Conservation (phyloP, 1,140 invertebrate genomes). For the Drosophila pachea region DNA sequence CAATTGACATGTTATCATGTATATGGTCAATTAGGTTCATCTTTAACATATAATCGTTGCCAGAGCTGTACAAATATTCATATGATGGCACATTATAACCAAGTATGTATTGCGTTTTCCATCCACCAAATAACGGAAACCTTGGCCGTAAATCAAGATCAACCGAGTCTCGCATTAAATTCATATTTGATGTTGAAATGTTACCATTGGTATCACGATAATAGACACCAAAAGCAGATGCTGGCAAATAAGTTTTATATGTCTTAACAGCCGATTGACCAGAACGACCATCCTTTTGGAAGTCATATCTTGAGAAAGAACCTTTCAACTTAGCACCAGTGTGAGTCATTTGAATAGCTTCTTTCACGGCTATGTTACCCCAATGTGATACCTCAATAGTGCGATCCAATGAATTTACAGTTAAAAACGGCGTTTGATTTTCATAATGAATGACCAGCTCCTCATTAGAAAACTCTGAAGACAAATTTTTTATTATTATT, state of each 20-base stretch:
- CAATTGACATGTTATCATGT: constrained; percentile 97
- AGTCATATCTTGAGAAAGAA: constrained; percentile 97
- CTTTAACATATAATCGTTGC: constrained; percentile 90
- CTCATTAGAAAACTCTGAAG: constrained; percentile 80
- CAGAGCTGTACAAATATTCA: constrained; percentile 93
- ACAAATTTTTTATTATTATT: too few relatives aligned
- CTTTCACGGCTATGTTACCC: constrained; percentile 99
- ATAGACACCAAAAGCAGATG: constrained; percentile 91
- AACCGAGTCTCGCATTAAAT: constrained; percentile 92
- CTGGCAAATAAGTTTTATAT: constrained; percentile 95
- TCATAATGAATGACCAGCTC: constrained; percentile 94
- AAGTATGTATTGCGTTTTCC: constrained; percentile 97
- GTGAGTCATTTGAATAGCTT: constrained; percentile 94
- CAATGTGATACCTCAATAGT: constrained; percentile 98
- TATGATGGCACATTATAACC: constrained; percentile 99
- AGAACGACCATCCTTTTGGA: constrained; percentile 92
- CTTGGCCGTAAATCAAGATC: constrained; percentile 96
- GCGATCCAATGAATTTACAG: constrained; percentile 91
- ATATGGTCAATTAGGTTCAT: constrained; percentile 97
- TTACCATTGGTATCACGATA: constrained; percentile 99
- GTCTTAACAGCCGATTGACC: constrained; percentile 92
- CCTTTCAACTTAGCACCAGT: constrained; percentile 95
- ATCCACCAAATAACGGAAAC: constrained; percentile 99
- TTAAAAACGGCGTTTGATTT: constrained; percentile 97
- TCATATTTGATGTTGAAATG: constrained; percentile 97